Base-by-base conservation (phyloP, 2,797 vertebrate genomes). In the Cyprinella venusta region DNA sequence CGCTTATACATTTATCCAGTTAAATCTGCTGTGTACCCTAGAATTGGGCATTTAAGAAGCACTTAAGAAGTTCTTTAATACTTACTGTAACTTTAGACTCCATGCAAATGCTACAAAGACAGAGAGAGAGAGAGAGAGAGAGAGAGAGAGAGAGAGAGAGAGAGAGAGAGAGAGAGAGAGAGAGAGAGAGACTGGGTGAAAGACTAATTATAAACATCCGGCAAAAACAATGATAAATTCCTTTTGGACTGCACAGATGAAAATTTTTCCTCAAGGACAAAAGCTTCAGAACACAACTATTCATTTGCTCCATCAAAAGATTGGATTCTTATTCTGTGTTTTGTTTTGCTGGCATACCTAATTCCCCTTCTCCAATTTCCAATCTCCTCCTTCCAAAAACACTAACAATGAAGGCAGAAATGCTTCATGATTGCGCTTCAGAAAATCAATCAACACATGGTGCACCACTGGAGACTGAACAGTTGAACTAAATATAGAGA, bases 321-420 rank as follows among this genome's bases (percentile, higher is more conserved):
- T 54, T 65, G 56, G 30, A 75, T 81, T 81, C 6, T 63, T 74
- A 64, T 74, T 81, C 40, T 19, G 54, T 15, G 54, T 52, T 63
- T 64, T 81, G 70, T 81, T 81, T 81, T 65, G 59, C 30, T 12
- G 30, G 69, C 42, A 42, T 33, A n/a, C 40, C 80, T 48, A 71
- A 65, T 81, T 81, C 70, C 70, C 70, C 59, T 75, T 65, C 80
- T 81, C 30, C 56, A 54, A 65, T 81, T 81, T 81, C 69, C 45
- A 81, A 81, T 81, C 80, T 81, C 80, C 80, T 81, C 70, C 33
- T 81, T 81, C 59, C 70, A 65, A 75, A 81, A 26, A 45, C 42
- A 18, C 56, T 52, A 64, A 74, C 80, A 81, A 74, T 81, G 70
- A 75, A 36, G 45, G 69, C 70, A 81, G 70, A 81, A 81, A 72